Percentiles rank a stretch among this genome's conserved stretches.
Conservation (phyloP, 2,113 vertebrate genomes). For the Phoxinus phoxinus region DNA sequence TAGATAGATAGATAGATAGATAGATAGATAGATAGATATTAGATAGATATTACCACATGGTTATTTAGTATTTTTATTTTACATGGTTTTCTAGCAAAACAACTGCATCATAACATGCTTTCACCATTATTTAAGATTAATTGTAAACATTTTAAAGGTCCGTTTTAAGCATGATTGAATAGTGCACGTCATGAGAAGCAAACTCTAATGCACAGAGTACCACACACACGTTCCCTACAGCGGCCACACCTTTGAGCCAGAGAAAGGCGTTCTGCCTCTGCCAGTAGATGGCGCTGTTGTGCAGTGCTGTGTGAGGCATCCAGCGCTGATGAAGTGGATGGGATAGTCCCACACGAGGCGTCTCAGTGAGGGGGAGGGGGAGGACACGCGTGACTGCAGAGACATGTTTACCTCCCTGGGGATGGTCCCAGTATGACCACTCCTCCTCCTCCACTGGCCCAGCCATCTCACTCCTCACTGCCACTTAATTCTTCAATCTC, state of each 20-base stretch:
- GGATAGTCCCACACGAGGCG: conserved; percentile 39
- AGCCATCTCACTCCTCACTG: conserved; percentile 46
- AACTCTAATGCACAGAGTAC: not conserved
- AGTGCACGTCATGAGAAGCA: not conserved
- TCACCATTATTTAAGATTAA: not conserved
- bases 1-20: too few relatives aligned
- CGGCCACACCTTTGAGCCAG: not conserved
- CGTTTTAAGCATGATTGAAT: not conserved
- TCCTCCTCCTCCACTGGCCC: conserved; percentile 6
- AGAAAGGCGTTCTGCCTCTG: conserved; percentile 52
- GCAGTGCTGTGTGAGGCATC: conserved; percentile 38
- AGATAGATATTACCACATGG: not conserved
- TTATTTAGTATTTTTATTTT: not conserved
- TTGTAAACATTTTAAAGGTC: not conserved
- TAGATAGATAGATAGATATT: too few relatives aligned
- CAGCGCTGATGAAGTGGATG: conserved; percentile 29
- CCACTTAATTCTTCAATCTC: conserved; percentile 48
- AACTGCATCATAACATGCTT: not conserved
- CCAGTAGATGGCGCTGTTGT: conserved; percentile 62
- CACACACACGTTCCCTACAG: too few relatives aligned
- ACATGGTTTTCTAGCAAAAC: not conserved
- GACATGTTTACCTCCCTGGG: conserved; percentile 52
- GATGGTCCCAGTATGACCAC: conserved; percentile 30
- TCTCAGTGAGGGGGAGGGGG: conserved; percentile 15
- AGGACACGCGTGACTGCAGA: conserved; percentile 42